Conservation (phyloP, 1,140 invertebrate genomes). For the Physella acuta region DNA sequence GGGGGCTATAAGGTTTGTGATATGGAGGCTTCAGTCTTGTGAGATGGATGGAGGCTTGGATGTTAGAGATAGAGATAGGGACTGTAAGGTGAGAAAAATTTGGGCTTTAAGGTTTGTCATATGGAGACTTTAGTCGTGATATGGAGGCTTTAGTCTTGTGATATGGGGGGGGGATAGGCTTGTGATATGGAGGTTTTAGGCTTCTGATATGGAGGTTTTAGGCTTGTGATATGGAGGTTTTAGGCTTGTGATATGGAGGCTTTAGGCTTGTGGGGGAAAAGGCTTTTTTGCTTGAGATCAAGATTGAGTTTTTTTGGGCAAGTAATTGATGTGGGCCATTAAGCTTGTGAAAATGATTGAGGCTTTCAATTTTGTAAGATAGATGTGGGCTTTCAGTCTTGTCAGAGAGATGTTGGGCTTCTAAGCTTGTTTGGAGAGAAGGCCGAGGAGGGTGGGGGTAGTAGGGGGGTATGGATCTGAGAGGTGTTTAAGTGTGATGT, state of each 20-base stretch:
- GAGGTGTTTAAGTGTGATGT: no score
- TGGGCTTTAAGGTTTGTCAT: no score
- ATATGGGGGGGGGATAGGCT: not conserved
- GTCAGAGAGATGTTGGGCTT: no score
- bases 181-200: not conserved
- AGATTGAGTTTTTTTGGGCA: no score
- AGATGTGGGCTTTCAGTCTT: no score
- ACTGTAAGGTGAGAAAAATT: no score
- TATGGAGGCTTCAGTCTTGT: not conserved
- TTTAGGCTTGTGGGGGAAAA: not conserved
- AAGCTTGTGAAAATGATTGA: no score
- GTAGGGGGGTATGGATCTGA: no score
- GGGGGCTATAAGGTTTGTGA: not conserved
- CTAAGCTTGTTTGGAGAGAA: no score
- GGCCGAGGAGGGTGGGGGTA: no score
- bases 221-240: not conserved
- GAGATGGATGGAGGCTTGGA: not conserved
- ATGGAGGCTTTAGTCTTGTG: not conserved
- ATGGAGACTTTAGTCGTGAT: not conserved
- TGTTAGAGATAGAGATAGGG: not conserved
- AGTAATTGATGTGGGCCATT: no score
- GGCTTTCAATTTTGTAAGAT: no score
- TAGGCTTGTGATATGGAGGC: not conserved
- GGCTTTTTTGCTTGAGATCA: not conserved
- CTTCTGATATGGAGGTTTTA: not conserved